Conservation (phyloP, 2,113 vertebrate species). For the Hydropotes inermis region DNA sequence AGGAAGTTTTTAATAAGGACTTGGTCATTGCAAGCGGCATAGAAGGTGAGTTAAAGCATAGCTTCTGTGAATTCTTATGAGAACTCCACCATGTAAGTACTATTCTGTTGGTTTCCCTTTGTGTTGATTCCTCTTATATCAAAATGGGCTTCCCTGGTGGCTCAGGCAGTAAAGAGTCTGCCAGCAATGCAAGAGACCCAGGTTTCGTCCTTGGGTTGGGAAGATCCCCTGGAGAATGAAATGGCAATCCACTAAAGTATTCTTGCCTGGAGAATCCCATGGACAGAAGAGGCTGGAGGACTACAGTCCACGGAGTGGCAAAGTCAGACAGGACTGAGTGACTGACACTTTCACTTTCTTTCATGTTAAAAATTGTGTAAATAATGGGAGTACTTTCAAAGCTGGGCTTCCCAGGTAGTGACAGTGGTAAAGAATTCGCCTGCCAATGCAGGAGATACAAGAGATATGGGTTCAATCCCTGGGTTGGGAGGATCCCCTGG, state of each 20-base stretch:
- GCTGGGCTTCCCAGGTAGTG: background rate
- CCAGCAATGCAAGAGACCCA: background rate
- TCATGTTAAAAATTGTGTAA: background rate
- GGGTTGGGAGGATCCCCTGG: background rate
- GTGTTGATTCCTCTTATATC: background rate
- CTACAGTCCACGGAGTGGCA: background rate
- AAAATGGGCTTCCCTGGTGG: background rate
- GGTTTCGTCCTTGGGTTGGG: background rate
- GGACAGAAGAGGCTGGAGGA: background rate
- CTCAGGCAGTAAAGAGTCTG: background rate
- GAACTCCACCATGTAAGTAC: background rate
- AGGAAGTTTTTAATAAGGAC: background rate
- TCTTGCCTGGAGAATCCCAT: background rate
- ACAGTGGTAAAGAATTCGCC: background rate
- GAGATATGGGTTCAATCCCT: background rate
- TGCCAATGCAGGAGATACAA: background rate
- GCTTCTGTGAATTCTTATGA: rapidly evolving
- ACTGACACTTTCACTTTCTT: background rate
- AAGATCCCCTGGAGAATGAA: background rate
- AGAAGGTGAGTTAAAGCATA: background rate
- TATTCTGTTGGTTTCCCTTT: background rate
- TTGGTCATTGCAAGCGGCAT: background rate
- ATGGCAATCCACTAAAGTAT: background rate
- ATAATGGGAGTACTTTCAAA: background rate
- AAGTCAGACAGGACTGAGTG: background rate